Conservation (phyloP, 2,888 invertebrate species). For the Eurois occulta region DNA sequence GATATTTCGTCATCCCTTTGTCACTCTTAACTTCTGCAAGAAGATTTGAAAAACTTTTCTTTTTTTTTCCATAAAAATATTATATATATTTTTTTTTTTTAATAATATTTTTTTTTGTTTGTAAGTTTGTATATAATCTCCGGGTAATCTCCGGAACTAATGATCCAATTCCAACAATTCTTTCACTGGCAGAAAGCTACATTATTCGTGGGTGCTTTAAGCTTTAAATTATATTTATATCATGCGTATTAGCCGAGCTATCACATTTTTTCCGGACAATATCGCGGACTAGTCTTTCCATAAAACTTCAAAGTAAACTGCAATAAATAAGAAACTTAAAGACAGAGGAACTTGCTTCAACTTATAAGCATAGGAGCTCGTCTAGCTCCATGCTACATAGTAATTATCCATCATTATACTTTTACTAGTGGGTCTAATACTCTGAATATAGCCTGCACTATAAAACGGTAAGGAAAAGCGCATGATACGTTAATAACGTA, state of each 20-base stretch:
- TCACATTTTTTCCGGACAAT: no score
- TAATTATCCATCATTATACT: conserved; percentile 58
- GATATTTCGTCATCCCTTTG: no score
- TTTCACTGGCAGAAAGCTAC: no score
- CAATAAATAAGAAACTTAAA: conserved; percentile 14
- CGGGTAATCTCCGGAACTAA: no score
- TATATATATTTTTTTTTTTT: no score
- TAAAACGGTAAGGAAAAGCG: conserved; percentile 43
- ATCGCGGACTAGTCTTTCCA: no score
- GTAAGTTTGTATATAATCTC: no score
- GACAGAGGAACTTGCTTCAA: conserved; percentile 18
- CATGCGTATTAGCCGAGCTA: no score
- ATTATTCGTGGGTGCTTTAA: no score
- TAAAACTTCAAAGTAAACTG: conserved; percentile 2
- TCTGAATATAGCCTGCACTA: conserved; percentile 25
- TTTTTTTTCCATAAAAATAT: no score
- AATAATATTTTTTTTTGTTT: neutral
- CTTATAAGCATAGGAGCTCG: conserved; percentile 32
- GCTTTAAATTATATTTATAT: no score
- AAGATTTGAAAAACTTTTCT: neutral
- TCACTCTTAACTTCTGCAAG: neutral
- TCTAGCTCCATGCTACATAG: conserved; percentile 21
- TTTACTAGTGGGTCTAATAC: conserved; percentile 40
- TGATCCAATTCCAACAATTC: no score
- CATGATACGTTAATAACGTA: conserved; percentile 12